Conservation (phyloP, 1,140 invertebrate species). For the Oncopodura yosiiana region DNA sequence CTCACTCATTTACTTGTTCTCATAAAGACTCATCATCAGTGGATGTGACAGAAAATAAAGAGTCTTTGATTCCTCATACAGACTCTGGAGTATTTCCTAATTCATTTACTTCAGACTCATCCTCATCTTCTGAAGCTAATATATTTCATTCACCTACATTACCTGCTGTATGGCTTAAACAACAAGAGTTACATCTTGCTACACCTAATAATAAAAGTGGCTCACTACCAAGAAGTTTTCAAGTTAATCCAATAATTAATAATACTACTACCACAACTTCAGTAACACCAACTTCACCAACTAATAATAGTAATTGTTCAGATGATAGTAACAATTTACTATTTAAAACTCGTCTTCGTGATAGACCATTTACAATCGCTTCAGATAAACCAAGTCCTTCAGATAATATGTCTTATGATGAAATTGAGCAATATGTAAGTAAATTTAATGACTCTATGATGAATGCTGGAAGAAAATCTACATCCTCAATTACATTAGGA, state of each 20-base stretch:
- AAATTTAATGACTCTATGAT: conserved; percentile 43
- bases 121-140: conserved; percentile 37
- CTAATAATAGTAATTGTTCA: conserved; percentile 1
- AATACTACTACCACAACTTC: background rate
- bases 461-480: conserved; percentile 43
- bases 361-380: conserved; percentile 59
- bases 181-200: conserved; percentile 47
- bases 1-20: conserved; percentile 34
- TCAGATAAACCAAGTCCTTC: conserved; percentile 49
- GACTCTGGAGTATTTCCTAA: conserved; percentile 31
- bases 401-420: conserved; percentile 45
- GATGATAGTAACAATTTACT: background rate
- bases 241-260: conserved; percentile 42
- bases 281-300: background rate
- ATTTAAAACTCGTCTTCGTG: conserved; percentile 23
- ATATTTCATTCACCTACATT: conserved; percentile 49
- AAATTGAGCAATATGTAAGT: conserved; percentile 52
- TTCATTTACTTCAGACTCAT: conserved; percentile 33
- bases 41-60: conserved; percentile 12
- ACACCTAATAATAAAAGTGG: conserved; percentile 54
- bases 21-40: conserved; percentile 21
- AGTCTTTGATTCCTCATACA: conserved; percentile 28
- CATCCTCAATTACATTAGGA: conserved; percentile 39
- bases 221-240: conserved; percentile 66
- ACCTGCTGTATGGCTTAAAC: conserved; percentile 53